Evolutionary conservation across 1,140 invertebrate species (phyloP), one percentile per base, ranked within the genome.

Genomic region (Pseudoatta argentina): DNA sequence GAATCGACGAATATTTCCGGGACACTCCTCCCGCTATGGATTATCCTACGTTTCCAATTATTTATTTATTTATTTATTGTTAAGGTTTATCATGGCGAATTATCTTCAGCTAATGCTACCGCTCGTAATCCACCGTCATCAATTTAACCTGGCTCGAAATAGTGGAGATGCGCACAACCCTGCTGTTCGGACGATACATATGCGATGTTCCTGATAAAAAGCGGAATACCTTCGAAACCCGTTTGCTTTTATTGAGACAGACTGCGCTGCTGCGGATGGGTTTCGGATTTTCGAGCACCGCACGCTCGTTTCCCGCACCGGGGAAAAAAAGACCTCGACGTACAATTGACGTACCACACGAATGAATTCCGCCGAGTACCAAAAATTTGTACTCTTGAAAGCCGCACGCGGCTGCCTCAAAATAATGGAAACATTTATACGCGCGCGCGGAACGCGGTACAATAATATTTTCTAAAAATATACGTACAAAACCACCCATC

Each of bases 161-260:
- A 67, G 24, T 0, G 55, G 34, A 30, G 30, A 34, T 14, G 61
- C 59, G 59, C 57, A 75, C 48, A 18, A 51, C 24, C 63, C 21
- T 57, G 66, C 39, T 51, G 73, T 87, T 83, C 66, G 87, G 59
- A 72, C 86, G 59, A 79, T 79, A 75, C 81, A 73, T 79, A 78
- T 63, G 81, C 64, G 71, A 67, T 73, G 66, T 79, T 21, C 57
- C 73, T 64, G 66, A 79, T 85, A 79, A 85, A 88, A 87, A 78
- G 66, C 34, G 66, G 53, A 81, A 88, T 67, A 86, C 69, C 85
- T 89, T 81, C 69, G 69, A 53, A 85, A 71, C 48, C 59, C 83
- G 87, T 76, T 83, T 67, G 73, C 66, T 85, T 90, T 90, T 83
- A 89, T 88, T 89, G 85, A 88, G 87, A 89, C 87, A 88, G 69